Base-by-base conservation (phyloP, 1,140 invertebrate species). In the Drosophila melanica region DNA sequence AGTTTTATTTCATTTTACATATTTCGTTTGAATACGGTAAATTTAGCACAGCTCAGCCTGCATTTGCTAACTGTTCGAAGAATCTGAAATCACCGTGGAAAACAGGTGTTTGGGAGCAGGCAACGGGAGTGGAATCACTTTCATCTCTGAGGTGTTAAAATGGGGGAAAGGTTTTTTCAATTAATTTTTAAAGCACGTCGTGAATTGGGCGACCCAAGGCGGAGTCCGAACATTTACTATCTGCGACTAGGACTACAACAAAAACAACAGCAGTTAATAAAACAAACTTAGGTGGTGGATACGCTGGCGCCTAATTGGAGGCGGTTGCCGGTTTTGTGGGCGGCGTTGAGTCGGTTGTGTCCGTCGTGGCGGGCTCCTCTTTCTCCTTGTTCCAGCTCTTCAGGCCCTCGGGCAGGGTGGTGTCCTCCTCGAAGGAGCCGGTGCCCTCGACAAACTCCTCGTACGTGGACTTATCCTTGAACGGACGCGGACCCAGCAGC, bases 371-470 rank as follows among this genome's bases (percentile, higher is more conserved):
- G 11, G 20, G 14, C 11, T 62, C 6, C 45, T 93, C 91, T 66
- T 93, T 94, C 59, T 95, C 93, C 86, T 96, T 95, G 91, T 99
- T 99, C 98, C 99, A 99, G 71, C 96, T 95, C 92, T 98, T 96
- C 2, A 99, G 93, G 53, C 99, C 99, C 93, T 99, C 97, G 0
- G 99, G 99, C 73, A 99, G 93, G 0, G 94, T 93, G 0, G 98
- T 99, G 85, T 99, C 97, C 92, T 99, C 99, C 81, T 99, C 98
- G 77, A 99, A 95, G 0, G 98, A 99, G 14, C 99, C 99, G 11
- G 99, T 99, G 1, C 98, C 99, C 93, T 98, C 98, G 1, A 99
- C 99, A 93, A 99, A 99, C 91, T 99, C 97, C 93, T 99, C 99
- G 91, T 99, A 99, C 5, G 99, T 99, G 12, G 98, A 98, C 93